Evolutionary conservation across 2,797 vertebrate genomes (phyloP), one percentile per base, ranked within the genome.

Genomic region (Meda fulgida): DNA sequence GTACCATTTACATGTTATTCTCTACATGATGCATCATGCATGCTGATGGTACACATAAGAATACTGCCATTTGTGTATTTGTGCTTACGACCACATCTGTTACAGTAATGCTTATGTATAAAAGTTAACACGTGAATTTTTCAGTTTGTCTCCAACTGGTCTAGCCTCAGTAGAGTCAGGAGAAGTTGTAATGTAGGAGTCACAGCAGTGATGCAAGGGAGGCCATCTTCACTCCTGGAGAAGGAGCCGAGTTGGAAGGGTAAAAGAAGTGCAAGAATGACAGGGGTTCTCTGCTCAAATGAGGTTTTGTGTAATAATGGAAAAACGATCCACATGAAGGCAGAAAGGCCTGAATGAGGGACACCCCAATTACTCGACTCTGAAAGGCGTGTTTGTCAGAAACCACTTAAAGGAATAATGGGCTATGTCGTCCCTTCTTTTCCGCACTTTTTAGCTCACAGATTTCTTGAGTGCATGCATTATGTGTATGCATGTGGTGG

Each of bases 261-360:
- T n/a, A 40, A 40, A 75, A 58, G 66, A 83, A 87, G 29, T 51
- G 40, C 53, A 71, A 72, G 76, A 84, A 72, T 46, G 53, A 36
- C 26, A 21, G 19, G n/a, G 40, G 92, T 93, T 93, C 92, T 94
- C 93, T 92, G 91, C 92, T 93, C 92, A 93, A 94, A 94, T 94
- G 92, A 95, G 93, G 92, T 93, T 94, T 92, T 93, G 93, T 95
- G 93, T 93, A 93, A 92, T 94, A 92, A 94, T 94, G 94, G 93
- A 94, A 94, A 95, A 94, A 70, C 14, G 16, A 75, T 75, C 70
- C 21, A 40, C 31, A 67, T 31, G 38, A 40, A 86, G 75, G 55
- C 67, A 79, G 60, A 79, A 78, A 53, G 70, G 69, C 51, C 80
- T 80, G 43, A 5, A 76, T 48, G 53, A 60, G 31, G 70, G 80